Evolutionary conservation across 1,140 invertebrate genomes (phyloP), one percentile per base, ranked within the genome.

Genomic region (Stegodyphus mimosarum): DNA sequence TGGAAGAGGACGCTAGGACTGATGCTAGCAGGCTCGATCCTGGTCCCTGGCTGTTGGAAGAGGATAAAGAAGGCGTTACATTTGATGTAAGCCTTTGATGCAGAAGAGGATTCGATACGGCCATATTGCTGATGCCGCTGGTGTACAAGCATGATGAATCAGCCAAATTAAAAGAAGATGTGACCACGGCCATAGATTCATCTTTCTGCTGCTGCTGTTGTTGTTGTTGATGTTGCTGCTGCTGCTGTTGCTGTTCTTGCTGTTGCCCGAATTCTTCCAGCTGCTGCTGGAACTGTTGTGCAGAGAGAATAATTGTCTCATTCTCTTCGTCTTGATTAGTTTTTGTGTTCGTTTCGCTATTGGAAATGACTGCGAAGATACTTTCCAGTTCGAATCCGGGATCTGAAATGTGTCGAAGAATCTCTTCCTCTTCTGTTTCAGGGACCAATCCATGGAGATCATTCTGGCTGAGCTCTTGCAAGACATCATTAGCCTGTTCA

Each of bases 401-500:
- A 84, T 94, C 93, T 5, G 92, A 93, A 11, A 95, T 90, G 87
- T 94, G 93, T 87, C 94, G 94, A 78, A 95, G 92, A 75, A 95
- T 93, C 87, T 94, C 94, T 80, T 94, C 94, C 15, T 94, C 92
- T 6, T 92, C 91, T 6, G 92, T 91, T 5, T 92, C 91, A 5
- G 92, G 91, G 49, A 93, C 92, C 85, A 94, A 92, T 87, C 92
- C 93, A 76, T 92, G 93, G 7, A 86, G 77, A 52, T 86, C 85
- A 75, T 79, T 86, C 88, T 94, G 93, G 53, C 93, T 93, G 71
- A 94, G 89, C 88, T 94, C 94, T 6, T 93, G 89, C 51, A 90
- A 85, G 11, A 89, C 89, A 9, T 89, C 88, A 77, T 66, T 66
- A 7, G n/a, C 53, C 63, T 77, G 66, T 50, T 76, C 81, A 53